Evolutionary conservation across 2,797 vertebrate genomes (phyloP), one percentile per base, ranked within the genome.

Genomic region (Peromyscus aztecus): DNA sequence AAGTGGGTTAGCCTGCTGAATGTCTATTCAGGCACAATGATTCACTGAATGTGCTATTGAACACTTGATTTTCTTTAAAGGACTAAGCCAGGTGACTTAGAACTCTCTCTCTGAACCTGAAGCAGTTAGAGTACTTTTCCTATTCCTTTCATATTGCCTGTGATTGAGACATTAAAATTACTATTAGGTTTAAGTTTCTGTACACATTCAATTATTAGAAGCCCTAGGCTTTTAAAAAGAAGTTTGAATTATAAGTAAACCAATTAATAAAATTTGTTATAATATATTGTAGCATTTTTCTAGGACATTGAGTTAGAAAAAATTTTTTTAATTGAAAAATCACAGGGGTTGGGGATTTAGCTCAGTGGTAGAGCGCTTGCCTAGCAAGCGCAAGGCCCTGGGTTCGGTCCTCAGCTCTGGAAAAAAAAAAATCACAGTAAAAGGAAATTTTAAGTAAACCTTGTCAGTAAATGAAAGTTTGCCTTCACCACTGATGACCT

Each of bases 51-150:
- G 69, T 89, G 80, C 24, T 63, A 6, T 81, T 78, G 82, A 86
- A 82, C 80, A 46, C 11, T 96, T 97, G 95, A 83, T 65, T 73
- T 84, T 94, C 90, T 92, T 97, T 78, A 87, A 94, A 96, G 78
- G 73, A 78, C 82, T 46, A 76, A 94, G 94, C 95, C 80, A 93
- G 97, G 97, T 96, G 97, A 97, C 96, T 93, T 89, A 73, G 49
- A 69, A 96, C 69, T 94, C 77, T 46, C 90, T 71, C 34, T 75
- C 4, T 82, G 49, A 90, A 80, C 57, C 83, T 96, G 67, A 43
- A 78, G 71, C 1, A 0, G 95, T 88, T 29, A 77, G 49, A 81
- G 59, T 78, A 63, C 75, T 77, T 91, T 94, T 78, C 78, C 75
- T 78, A n/a, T 91, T 91, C 37, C 59, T 19, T 89, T 95, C 46